Percentiles rank a stretch among this genome's conserved stretches.
phyloP scores from a whole-genome alignment of 2,888 invertebrate genomes.

The Miltochrista miniata region DNA sequence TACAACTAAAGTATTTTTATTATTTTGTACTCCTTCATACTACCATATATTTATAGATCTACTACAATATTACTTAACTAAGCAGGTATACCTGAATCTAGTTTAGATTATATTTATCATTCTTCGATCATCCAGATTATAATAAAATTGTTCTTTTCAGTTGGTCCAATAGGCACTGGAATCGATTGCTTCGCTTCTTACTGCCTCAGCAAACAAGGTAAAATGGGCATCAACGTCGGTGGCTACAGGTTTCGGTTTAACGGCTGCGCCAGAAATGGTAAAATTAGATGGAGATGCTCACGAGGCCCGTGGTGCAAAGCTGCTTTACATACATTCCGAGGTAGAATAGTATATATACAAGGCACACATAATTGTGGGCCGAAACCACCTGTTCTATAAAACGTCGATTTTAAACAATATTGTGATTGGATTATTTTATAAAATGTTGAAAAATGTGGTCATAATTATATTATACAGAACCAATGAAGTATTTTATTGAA shows the following conservation, averaged over 20 bases:
- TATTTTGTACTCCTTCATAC: neutral
- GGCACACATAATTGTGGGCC: conserved; percentile 76
- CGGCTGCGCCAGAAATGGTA: conserved; percentile 75
- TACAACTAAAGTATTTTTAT: neutral
- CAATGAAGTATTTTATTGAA: conserved; percentile 1
- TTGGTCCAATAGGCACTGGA: conserved; percentile 69
- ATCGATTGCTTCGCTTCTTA: conserved; percentile 74
- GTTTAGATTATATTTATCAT: too few relatives aligned
- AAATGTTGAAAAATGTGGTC: conserved; percentile 4
- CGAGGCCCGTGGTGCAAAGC: conserved; percentile 79
- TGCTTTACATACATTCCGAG: conserved; percentile 73
- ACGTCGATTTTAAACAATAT: conserved; percentile 4
- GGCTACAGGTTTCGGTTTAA: conserved; percentile 77
- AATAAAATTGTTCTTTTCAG: conserved; percentile 43
- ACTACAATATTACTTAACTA: too few relatives aligned
- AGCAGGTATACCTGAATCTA: too few relatives aligned
- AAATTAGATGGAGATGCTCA: conserved; percentile 77
- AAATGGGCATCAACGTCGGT: conserved; percentile 78
- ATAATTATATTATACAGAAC: conserved; percentile 17
- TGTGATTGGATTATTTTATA: conserved; percentile 21
- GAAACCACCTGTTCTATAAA: conserved; percentile 55
- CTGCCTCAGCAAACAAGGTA: conserved; percentile 79
- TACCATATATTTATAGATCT: too few relatives aligned
- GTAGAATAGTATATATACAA: conserved; percentile 75
- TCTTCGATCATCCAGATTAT: conserved; percentile 13